These are phyloP conservation scores for Epiblema foenella DNA, from an alignment of 2,888 invertebrate genomes.

Conservation along the genomic window DNA sequence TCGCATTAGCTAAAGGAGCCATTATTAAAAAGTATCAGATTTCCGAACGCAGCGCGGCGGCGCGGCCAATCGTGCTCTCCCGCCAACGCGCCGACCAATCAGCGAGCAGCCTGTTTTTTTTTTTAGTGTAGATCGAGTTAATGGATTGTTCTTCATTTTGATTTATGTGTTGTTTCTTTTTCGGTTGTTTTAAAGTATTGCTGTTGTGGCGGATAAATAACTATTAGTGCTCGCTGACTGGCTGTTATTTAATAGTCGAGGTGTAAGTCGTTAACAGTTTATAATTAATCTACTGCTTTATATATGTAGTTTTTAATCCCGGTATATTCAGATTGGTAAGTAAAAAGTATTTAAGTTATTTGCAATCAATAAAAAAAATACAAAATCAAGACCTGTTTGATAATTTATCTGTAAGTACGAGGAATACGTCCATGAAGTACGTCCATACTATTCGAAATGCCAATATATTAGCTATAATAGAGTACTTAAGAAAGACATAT, in stretches of 20 bases:
- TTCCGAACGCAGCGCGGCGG: slow-evolving; percentile 73
- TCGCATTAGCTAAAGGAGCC: slow-evolving; percentile 84
- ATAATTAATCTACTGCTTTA: neutral
- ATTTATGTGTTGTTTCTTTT: slow-evolving; percentile 73
- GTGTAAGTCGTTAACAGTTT: slow-evolving; percentile 17
- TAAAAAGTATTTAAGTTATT: neutral
- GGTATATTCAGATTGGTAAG: too few species aligned
- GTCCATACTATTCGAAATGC: too few species aligned
- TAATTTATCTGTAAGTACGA: too few species aligned
- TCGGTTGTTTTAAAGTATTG: slow-evolving; percentile 41
- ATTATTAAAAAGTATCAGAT: slow-evolving; percentile 85
- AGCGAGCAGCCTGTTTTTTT: slow-evolving; percentile 61
- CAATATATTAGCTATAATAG: too few species aligned
- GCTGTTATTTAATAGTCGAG: slow-evolving; percentile 36
- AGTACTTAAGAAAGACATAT: too few species aligned
- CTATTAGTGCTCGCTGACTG: slow-evolving; percentile 28
- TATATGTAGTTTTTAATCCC: neutral
- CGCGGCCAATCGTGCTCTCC: slow-evolving; percentile 70
- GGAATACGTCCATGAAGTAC: too few species aligned
- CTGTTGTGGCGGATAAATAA: slow-evolving; percentile 49
- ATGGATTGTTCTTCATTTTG: slow-evolving; percentile 83
- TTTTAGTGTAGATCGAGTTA: slow-evolving; percentile 77
- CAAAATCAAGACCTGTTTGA: too few species aligned
- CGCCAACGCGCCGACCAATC: slow-evolving; percentile 73
- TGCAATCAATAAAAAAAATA: too few species aligned